Conservation (phyloP, 1,140 invertebrate species). For the Conus betulinus region DNA sequence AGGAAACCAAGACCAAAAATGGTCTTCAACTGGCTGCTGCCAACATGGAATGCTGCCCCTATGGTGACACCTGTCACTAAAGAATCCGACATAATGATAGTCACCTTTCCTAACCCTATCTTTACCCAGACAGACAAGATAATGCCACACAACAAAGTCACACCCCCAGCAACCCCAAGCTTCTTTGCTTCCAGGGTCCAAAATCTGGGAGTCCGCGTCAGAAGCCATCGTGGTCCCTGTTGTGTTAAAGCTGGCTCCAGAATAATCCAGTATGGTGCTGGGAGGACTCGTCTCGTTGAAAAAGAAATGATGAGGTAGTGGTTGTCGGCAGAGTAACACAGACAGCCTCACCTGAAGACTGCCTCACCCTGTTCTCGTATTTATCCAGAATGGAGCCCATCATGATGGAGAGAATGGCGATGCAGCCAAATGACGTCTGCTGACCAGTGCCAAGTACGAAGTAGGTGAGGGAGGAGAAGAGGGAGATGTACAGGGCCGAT, state of each 20-base stretch:
- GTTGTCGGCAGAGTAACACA: background rate
- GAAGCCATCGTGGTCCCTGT: background rate
- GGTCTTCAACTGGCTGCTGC: conserved; percentile 74
- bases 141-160: conserved; percentile 38
- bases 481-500: conserved; percentile 95
- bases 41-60: conserved; percentile 76
- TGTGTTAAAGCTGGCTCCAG: background rate
- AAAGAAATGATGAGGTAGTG: background rate
- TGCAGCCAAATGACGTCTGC: conserved; percentile 91
- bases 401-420: conserved; percentile 75
- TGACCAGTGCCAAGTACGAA: conserved; percentile 92
- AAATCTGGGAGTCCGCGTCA: background rate
- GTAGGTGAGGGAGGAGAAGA: conserved; percentile 94
- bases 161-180: conserved; percentile 38
- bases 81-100: conserved; percentile 74
- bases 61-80: conserved; percentile 76
- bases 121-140: conserved; percentile 71
- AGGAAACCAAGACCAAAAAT: conserved; percentile 70
- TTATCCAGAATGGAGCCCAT: conserved; percentile 72
- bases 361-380: conserved; percentile 36
- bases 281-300: background rate
- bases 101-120: conserved; percentile 72
- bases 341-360: background rate
- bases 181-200: background rate
- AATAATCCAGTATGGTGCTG: no score